These are phyloP conservation scores for Chydorus sphaericus DNA, from an alignment of 2,888 invertebrate species.

Conservation along the genomic window DNA sequence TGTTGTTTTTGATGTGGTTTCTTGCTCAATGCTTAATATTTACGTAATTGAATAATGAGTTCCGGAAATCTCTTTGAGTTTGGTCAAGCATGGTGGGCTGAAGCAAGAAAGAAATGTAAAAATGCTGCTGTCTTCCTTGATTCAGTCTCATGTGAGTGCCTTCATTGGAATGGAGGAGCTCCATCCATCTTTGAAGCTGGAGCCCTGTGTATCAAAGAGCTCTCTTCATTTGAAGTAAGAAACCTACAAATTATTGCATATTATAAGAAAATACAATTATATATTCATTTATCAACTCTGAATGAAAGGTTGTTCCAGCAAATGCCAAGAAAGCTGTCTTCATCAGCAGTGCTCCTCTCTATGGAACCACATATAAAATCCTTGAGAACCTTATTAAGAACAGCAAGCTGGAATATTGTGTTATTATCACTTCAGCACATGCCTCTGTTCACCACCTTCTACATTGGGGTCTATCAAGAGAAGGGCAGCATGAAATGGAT, in stretches of 20 bases:
- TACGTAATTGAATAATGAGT: no score
- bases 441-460: conserved; percentile 38
- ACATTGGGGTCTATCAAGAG: conserved; percentile 27
- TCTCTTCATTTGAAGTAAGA: conserved; percentile 45
- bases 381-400: conserved; percentile 43
- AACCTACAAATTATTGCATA: conserved; percentile 12
- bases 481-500: conserved; percentile 28
- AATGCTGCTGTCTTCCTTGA: conserved; percentile 50
- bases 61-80: not conserved
- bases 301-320: not conserved
- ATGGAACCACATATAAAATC: conserved; percentile 38
- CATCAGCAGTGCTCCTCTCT: conserved; percentile 42
- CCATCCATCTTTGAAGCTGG: conserved; percentile 41
- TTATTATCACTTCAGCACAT: conserved; percentile 42
- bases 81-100: conserved; percentile 38
- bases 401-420: conserved; percentile 45
- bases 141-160: conserved; percentile 43
- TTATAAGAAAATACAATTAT: not conserved
- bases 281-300: no score
- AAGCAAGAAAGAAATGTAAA: conserved; percentile 42
- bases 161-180: conserved; percentile 55
- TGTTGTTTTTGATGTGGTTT: no score
- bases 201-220: conserved; percentile 44
- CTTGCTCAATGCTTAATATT: no score
- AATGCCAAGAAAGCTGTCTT: conserved; percentile 34